phyloP scores from a whole-genome alignment of 2,888 invertebrate species.

The Embidobia sp. region DNA sequence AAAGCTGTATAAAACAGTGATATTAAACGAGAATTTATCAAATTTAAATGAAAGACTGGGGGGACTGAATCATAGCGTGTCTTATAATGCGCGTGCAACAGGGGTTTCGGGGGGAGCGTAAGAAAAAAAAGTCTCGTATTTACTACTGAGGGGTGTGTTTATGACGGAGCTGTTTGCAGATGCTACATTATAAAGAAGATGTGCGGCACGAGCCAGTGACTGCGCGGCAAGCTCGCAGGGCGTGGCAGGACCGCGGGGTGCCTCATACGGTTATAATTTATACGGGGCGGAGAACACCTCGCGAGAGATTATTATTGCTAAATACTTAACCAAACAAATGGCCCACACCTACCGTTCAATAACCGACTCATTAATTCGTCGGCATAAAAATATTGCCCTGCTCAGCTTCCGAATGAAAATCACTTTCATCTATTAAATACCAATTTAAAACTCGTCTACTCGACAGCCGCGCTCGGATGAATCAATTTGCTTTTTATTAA shows the following conservation, averaged over 20 bases:
- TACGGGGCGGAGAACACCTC: slow-evolving; percentile 72
- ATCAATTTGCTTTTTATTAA: slow-evolving; percentile 26
- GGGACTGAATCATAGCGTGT: slow-evolving; percentile 50
- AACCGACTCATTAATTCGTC: slow-evolving; percentile 75
- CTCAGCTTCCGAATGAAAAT: slow-evolving; percentile 32
- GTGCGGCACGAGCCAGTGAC: slow-evolving; percentile 71
- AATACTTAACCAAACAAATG: slow-evolving; percentile 78
- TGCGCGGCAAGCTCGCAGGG: slow-evolving; percentile 72
- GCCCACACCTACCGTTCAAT: slow-evolving; percentile 77
- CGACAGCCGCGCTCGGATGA: not conserved
- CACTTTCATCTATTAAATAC: slow-evolving; percentile 49
- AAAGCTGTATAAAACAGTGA: no score
- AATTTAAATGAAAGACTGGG: slow-evolving; percentile 31
- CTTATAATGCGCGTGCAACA: slow-evolving; percentile 24
- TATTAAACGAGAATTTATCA: slow-evolving; percentile 3
- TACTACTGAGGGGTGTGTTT: slow-evolving; percentile 76
- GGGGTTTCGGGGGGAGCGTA: slow-evolving; percentile 59
- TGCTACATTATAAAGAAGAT: slow-evolving; percentile 77
- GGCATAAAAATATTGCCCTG: slow-evolving; percentile 50
- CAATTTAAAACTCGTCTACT: slow-evolving; percentile 26
- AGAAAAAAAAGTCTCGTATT: slow-evolving; percentile 66
- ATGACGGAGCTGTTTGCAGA: slow-evolving; percentile 77
- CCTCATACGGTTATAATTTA: slow-evolving; percentile 79
- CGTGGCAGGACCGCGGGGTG: slow-evolving; percentile 79
- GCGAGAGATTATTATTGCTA: slow-evolving; percentile 78